phyloP scores from a whole-genome alignment of 2,113 vertebrate species.

The Lathamus discolor region DNA sequence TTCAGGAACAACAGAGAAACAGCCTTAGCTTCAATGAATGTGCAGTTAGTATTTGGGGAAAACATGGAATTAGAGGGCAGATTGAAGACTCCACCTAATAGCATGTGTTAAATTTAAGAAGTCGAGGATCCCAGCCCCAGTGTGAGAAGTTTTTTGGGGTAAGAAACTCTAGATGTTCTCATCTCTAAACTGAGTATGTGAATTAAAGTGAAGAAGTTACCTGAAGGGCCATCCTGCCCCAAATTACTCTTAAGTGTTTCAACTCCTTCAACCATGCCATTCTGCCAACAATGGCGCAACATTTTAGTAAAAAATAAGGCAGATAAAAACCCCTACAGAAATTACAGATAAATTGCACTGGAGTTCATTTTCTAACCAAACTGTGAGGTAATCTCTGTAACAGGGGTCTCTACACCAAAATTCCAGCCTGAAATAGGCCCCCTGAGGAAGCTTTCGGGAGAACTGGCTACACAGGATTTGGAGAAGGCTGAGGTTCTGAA shows the following conservation, averaged over 20 bases:
- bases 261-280: neutral
- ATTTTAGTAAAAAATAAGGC: neutral
- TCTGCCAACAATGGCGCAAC: neutral
- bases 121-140: neutral
- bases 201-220: neutral
- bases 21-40: neutral
- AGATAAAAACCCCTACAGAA: accelerated
- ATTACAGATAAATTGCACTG: neutral
- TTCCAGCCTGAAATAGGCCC: neutral
- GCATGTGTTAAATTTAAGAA: neutral
- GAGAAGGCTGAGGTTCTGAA: no score
- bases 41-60: neutral
- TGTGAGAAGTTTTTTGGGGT: neutral
- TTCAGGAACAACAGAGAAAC: neutral
- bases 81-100: neutral
- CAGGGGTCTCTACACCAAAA: neutral
- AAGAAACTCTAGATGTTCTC: neutral
- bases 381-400: neutral
- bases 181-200: neutral
- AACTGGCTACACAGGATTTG: no score
- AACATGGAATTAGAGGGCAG: neutral
- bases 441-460: no score
- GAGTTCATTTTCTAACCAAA: neutral
- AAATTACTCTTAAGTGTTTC: neutral
- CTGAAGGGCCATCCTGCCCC: neutral